phyloP scores from a whole-genome alignment of 2,113 vertebrate genomes.

The Pterophyllum scalare region DNA sequence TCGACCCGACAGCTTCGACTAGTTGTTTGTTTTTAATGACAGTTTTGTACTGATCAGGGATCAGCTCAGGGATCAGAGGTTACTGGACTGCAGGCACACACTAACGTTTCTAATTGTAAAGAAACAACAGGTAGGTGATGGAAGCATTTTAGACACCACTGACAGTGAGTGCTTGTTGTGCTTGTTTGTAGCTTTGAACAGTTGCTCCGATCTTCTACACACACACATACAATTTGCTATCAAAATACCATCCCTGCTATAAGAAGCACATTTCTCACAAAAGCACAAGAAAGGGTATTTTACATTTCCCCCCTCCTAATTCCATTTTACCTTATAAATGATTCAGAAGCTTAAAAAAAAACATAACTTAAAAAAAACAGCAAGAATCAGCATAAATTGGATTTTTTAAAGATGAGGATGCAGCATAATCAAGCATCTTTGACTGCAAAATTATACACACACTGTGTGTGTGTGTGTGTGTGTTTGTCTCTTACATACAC shows the following conservation, averaged over 20 bases:
- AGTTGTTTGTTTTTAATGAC: neutral
- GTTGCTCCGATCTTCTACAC: conserved; percentile 20
- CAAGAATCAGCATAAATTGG: conserved; percentile 52
- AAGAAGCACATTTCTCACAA: conserved; percentile 30
- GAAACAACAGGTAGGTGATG: neutral
- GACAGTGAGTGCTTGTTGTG: conserved; percentile 12
- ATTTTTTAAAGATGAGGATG: conserved; percentile 40
- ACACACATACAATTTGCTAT: conserved; percentile 57
- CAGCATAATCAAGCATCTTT: conserved; percentile 64
- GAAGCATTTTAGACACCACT: neutral
- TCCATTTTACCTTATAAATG: conserved; percentile 51
- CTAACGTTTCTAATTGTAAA: neutral
- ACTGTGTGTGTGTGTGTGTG: neutral
- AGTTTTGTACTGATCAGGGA: neutral
- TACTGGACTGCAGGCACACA: neutral
- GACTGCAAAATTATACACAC: conserved; percentile 36
- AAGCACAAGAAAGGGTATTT: conserved; percentile 30
- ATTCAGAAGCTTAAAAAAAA: conserved; percentile 44
- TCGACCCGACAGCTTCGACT: neutral
- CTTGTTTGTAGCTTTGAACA: conserved; percentile 4
- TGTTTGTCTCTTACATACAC: neutral
- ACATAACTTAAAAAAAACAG: conserved; percentile 4
- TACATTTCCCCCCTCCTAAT: neutral
- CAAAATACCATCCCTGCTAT: conserved; percentile 27
- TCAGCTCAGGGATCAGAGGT: neutral